Conservation (phyloP, 2,113 vertebrate genomes). For the Puffinus mauretanicus region DNA sequence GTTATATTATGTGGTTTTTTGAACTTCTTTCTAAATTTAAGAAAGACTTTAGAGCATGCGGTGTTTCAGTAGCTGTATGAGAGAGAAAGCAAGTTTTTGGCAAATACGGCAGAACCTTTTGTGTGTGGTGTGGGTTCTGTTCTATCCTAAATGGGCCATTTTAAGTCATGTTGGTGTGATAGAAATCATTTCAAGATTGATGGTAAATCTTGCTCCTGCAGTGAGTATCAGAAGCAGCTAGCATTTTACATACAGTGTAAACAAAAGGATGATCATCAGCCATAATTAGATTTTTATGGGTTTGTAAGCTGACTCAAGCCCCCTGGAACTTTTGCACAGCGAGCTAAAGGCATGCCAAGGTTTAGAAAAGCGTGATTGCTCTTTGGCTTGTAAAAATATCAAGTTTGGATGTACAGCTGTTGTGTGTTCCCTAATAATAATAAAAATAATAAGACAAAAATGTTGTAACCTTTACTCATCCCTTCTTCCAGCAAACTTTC, state of each 20-base stretch:
- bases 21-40: neutral
- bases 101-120: neutral
- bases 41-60: neutral
- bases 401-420: conserved; percentile 47
- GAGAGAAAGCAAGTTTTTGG: neutral
- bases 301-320: conserved; percentile 52
- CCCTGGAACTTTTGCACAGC: conserved; percentile 4
- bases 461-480: conserved; percentile 30
- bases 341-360: conserved; percentile 24
- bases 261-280: conserved; percentile 53
- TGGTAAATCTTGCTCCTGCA: neutral
- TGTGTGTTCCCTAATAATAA: conserved; percentile 30
- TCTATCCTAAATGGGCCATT: neutral
- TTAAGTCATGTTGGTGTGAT: neutral
- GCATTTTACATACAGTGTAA: conserved; percentile 30
- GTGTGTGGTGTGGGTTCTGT: neutral
- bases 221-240: conserved; percentile 42
- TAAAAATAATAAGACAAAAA: neutral
- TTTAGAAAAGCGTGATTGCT: conserved; percentile 11
- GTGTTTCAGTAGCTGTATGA: neutral
- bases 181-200: neutral
- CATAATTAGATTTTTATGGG: conserved; percentile 61
- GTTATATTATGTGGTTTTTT: neutral
- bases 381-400: conserved; percentile 34
- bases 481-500: conserved; percentile 43